These are phyloP conservation scores for Lutra lutra DNA, from an alignment of 2,797 vertebrate species.

Conservation along the genomic window DNA sequence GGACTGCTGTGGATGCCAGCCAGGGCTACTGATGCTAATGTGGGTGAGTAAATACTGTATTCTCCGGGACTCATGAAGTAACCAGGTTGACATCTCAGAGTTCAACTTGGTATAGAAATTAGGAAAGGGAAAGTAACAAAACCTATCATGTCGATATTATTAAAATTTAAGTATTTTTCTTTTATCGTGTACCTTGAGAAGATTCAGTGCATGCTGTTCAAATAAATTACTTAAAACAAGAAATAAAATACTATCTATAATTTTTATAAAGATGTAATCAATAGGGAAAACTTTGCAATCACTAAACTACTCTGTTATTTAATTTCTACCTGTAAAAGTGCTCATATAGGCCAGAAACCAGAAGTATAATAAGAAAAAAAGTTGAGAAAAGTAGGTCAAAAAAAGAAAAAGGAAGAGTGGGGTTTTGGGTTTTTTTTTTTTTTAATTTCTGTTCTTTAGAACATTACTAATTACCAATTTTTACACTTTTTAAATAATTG, in stretches of 20 bases:
- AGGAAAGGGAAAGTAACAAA: background rate
- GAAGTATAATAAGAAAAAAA: background rate
- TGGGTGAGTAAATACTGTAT: background rate
- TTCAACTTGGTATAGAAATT: background rate
- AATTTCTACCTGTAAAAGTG: background rate
- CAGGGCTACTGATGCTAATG: background rate
- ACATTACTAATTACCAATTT: background rate
- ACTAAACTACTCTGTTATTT: background rate
- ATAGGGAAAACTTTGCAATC: background rate
- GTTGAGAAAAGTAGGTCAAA: background rate
- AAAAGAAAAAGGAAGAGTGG: background rate
- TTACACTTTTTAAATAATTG: background rate
- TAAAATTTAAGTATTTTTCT: conserved; percentile 18
- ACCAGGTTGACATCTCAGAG: background rate
- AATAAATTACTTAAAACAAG: conserved; percentile 14
- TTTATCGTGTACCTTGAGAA: conserved; percentile 12
- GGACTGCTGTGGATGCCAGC: background rate
- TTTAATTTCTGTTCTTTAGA: background rate
- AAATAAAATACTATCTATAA: background rate
- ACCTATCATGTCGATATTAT: background rate
- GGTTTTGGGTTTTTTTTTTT: background rate
- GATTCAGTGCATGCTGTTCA: background rate
- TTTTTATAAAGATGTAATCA: background rate
- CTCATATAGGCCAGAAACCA: background rate
- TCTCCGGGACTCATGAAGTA: background rate